These are phyloP conservation scores for Bothrops jararaca DNA, from an alignment of 2,113 vertebrate genomes.

Conservation along the genomic window DNA sequence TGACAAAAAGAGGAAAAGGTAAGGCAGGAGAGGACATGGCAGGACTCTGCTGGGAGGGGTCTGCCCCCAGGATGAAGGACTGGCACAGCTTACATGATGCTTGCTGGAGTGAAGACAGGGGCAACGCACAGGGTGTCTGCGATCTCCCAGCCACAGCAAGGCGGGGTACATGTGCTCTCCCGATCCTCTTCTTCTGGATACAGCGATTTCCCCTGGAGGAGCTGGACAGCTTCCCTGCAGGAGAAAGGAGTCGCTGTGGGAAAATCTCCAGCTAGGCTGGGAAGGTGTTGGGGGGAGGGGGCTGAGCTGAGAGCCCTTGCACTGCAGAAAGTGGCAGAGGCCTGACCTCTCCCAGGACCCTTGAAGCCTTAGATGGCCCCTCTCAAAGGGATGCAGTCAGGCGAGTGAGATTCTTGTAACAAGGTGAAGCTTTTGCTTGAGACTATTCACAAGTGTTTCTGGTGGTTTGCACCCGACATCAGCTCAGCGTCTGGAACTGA, in stretches of 20 bases:
- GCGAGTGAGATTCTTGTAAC: not conserved
- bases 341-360: not conserved
- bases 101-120: constrained; percentile 59
- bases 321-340: not conserved
- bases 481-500: not conserved
- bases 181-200: constrained; percentile 44
- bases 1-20: not conserved
- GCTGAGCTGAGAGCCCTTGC: not conserved
- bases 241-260: not conserved
- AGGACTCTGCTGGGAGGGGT: constrained; percentile 26
- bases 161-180: constrained; percentile 61
- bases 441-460: not conserved
- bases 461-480: not conserved
- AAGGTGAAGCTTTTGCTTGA: not conserved
- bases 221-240: constrained; percentile 65
- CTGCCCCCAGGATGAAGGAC: not conserved
- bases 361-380: not conserved
- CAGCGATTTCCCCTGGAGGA: constrained; percentile 52
- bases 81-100: constrained; percentile 69
- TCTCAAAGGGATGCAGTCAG: not conserved
- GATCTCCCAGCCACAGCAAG: constrained; percentile 77
- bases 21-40: not conserved
- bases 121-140: constrained; percentile 64
- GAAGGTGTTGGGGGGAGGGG: not conserved
- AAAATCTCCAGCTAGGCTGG: not conserved